Evolutionary conservation across 2,113 vertebrate genomes (phyloP).

Genomic region (Zosterops japonicus): DNA sequence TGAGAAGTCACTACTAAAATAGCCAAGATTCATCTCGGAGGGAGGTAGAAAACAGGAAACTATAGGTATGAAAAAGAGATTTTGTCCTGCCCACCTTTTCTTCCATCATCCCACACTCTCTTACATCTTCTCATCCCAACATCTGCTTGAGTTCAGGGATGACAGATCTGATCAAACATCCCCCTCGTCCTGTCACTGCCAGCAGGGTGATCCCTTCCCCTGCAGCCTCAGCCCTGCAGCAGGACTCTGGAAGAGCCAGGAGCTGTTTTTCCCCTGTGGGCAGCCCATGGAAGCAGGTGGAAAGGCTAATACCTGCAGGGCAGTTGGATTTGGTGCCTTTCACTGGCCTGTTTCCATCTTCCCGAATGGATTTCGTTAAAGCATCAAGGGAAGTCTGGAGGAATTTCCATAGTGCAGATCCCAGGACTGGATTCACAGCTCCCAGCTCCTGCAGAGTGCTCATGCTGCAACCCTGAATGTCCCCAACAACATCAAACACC

Average conservation of each 20-base stretch:
- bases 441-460: background rate
- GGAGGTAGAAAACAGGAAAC: background rate
- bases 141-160: background rate
- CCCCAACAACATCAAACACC: background rate
- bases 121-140: background rate
- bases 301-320: background rate
- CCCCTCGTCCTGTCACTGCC: background rate
- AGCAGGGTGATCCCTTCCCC: rapidly evolving
- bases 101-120: rapidly evolving
- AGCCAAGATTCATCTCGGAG: background rate
- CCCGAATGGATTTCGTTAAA: background rate
- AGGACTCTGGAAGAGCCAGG: background rate
- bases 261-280: background rate
- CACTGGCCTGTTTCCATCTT: background rate
- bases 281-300: background rate
- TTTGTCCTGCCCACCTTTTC: background rate
- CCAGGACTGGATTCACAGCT: background rate
- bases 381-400: background rate
- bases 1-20: background rate
- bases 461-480: background rate
- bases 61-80: background rate
- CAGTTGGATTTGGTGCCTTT: background rate
- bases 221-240: background rate
- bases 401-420: background rate
- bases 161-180: background rate